Evolutionary conservation across 2,797 vertebrate species (phyloP).

Genomic region (Falco novaeseelandiae): DNA sequence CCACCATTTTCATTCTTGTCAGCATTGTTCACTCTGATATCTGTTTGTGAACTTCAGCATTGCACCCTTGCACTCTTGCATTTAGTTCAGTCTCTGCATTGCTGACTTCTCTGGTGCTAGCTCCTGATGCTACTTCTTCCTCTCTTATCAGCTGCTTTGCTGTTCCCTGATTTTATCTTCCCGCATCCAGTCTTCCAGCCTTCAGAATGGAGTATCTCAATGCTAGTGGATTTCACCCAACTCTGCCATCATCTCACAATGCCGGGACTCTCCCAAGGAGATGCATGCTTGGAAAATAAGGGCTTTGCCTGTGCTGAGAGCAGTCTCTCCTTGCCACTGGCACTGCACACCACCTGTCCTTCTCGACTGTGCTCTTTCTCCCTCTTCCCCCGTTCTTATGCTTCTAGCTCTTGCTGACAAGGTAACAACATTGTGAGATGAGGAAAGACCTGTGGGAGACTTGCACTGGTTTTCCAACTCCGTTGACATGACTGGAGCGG

Average conservation of each 20-base stretch:
- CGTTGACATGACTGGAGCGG: rapidly evolving
- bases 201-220: not conserved
- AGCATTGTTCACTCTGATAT: not conserved
- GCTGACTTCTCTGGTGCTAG: not conserved
- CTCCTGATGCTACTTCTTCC: not conserved
- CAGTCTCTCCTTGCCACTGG: not conserved
- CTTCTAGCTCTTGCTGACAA: not conserved
- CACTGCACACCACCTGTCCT: not conserved
- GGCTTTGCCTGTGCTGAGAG: not conserved
- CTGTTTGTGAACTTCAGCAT: not conserved
- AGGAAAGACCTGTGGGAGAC: not conserved
- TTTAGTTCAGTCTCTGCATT: not conserved
- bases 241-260: rapidly evolving
- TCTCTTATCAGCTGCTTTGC: not conserved
- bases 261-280: not conserved
- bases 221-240: not conserved
- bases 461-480: rapidly evolving
- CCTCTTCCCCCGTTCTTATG: rapidly evolving
- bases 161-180: not conserved
- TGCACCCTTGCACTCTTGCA: rapidly evolving
- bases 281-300: not conserved
- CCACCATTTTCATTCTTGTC: not conserved
- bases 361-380: not conserved
- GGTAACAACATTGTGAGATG: rapidly evolving
- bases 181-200: not conserved